phyloP scores from a whole-genome alignment of 2,888 invertebrate species.

The Megastigmus dorsalis region DNA sequence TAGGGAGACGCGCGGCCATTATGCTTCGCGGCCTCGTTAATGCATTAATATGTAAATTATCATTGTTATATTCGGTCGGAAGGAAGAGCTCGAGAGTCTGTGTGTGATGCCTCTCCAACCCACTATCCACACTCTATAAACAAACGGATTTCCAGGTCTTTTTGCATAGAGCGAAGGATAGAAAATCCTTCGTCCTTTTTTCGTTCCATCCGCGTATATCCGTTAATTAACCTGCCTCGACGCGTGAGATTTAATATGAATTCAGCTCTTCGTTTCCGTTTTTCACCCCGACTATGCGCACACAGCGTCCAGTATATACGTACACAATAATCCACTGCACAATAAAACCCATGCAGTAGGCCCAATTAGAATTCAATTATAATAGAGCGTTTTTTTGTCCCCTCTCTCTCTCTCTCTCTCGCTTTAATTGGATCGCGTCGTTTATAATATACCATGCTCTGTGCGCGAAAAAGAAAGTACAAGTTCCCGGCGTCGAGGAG shows the following conservation, averaged over 20 bases:
- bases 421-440: slow-evolving; percentile 28
- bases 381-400: slow-evolving; percentile 20
- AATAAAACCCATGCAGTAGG: slow-evolving; percentile 8
- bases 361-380: slow-evolving; percentile 47
- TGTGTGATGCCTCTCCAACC: too few relatives aligned
- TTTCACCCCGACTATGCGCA: too few relatives aligned
- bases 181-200: neutral
- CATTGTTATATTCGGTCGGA: too few relatives aligned
- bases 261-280: neutral
- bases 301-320: too few relatives aligned
- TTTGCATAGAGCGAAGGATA: neutral
- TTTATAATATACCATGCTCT: neutral
- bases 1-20: too few relatives aligned
- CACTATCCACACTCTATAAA: neutral
- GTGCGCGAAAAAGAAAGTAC: slow-evolving; percentile 47
- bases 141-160: too few relatives aligned
- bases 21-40: too few relatives aligned
- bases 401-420: neutral
- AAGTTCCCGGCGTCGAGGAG: neutral
- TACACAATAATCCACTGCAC: too few relatives aligned
- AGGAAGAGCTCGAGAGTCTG: too few relatives aligned
- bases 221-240: slow-evolving; percentile 39
- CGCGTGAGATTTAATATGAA: slow-evolving; percentile 34
- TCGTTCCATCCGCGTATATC: neutral
- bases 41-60: too few relatives aligned